A percentile compares a stretch with the other conserved stretches of the same genome.
Evolutionary conservation across 2,113 vertebrate species (phyloP).

Genomic region (Mobula birostris): DNA sequence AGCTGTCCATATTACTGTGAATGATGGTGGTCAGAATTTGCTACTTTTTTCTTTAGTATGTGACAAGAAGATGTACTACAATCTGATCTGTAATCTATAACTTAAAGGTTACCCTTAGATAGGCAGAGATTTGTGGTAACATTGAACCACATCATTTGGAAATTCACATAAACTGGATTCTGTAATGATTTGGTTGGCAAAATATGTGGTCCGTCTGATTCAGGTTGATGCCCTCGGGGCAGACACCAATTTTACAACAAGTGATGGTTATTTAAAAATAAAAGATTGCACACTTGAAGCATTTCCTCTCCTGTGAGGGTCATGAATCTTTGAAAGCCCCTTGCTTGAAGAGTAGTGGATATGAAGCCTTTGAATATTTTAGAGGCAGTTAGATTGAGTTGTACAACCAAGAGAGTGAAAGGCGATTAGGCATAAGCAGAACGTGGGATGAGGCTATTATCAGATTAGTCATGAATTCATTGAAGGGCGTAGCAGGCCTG

Average conservation of each 20-base stretch:
- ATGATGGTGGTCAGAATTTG: conserved; percentile 28
- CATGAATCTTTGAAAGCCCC: no score
- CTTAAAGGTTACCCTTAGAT: conserved; percentile 4
- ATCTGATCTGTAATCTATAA: conserved; percentile 28
- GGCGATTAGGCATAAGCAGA: no score
- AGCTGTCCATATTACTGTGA: neutral
- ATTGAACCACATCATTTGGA: neutral
- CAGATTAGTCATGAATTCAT: no score
- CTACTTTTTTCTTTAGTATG: conserved; percentile 29
- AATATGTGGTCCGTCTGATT: neutral
- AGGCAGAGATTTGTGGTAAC: neutral
- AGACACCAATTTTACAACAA: neutral
- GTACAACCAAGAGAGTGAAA: no score
- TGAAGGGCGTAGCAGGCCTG: no score
- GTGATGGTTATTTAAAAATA: no score
- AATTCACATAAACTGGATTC: neutral
- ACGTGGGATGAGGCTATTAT: no score
- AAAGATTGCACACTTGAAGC: no score
- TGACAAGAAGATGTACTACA: conserved; percentile 21
- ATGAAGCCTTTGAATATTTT: no score
- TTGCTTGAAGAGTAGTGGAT: no score
- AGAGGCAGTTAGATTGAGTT: no score
- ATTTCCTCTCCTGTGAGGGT: no score
- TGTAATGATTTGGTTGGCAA: neutral
- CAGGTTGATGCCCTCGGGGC: neutral